Evolutionary conservation across 2,888 invertebrate species (phyloP).

Genomic region (Hemistola chrysoprasaria): DNA sequence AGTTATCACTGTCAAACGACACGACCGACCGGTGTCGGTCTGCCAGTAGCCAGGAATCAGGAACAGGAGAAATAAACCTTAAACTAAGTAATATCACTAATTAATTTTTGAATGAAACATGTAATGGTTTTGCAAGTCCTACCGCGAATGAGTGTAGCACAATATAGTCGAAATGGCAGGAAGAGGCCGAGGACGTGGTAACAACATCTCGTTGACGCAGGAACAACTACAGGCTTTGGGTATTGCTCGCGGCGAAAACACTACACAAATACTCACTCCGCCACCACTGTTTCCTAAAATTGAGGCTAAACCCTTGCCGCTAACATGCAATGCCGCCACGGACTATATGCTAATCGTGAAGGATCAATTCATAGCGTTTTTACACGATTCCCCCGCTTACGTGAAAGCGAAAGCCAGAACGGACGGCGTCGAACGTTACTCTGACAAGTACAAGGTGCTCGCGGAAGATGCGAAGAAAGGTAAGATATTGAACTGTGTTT

Average conservation of each 20-base stretch:
- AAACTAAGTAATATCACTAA: not conserved
- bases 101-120: not conserved
- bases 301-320: conserved; percentile 78
- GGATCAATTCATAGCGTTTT: conserved; percentile 87
- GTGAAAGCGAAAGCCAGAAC: conserved; percentile 74
- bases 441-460: conserved; percentile 79
- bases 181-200: conserved; percentile 77
- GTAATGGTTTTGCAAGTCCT: not conserved
- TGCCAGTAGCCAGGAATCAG: no score
- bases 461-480: conserved; percentile 74
- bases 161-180: conserved; percentile 53
- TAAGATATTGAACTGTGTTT: conserved; percentile 76
- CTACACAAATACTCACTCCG: conserved; percentile 75
- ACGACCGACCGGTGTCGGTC: no score
- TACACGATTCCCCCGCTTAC: conserved; percentile 86
- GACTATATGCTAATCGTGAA: conserved; percentile 88
- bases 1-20: conserved; percentile 1
- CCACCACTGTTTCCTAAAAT: conserved; percentile 84
- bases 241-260: conserved; percentile 78
- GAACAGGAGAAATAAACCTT: no score
- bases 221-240: conserved; percentile 83
- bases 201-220: conserved; percentile 74
- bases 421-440: conserved; percentile 80
- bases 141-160: no score
- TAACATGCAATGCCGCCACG: conserved; percentile 80